A percentile compares a stretch with the other conserved stretches of the same genome.
These are phyloP conservation scores for Propithecus coquereli DNA, from an alignment of 2,113 vertebrate species.

Conservation along the genomic window DNA sequence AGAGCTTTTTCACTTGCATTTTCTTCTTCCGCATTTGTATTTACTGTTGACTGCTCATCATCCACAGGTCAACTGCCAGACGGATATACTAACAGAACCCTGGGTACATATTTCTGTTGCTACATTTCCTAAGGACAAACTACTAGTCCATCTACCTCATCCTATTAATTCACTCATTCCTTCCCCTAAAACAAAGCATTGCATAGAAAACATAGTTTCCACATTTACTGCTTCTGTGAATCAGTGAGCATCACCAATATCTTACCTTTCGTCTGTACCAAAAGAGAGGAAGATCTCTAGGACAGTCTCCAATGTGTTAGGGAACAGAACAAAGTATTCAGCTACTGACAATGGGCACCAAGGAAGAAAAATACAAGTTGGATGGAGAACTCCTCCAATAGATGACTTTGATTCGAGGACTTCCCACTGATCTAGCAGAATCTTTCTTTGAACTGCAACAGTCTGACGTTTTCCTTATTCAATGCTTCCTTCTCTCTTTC, in stretches of 20 bases:
- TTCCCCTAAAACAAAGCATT: background rate
- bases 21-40: background rate
- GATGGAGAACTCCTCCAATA: background rate
- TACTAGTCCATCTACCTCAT: background rate
- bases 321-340: background rate
- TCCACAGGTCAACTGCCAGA: background rate
- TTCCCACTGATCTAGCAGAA: background rate
- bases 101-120: background rate
- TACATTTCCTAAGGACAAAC: background rate
- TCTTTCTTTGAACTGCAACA: background rate
- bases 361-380: background rate
- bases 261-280: background rate
- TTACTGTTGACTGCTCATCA: background rate
- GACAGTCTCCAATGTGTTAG: background rate
- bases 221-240: background rate
- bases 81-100: background rate
- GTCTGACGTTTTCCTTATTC: background rate
- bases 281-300: background rate
- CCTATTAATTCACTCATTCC: background rate
- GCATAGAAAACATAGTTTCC: background rate
- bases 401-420: background rate
- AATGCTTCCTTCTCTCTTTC: background rate
- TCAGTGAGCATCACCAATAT: background rate
- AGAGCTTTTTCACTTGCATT: background rate
- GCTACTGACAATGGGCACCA: background rate